These are phyloP conservation scores for Tyto alba DNA, from an alignment of 2,113 vertebrate genomes.

Conservation along the genomic window DNA sequence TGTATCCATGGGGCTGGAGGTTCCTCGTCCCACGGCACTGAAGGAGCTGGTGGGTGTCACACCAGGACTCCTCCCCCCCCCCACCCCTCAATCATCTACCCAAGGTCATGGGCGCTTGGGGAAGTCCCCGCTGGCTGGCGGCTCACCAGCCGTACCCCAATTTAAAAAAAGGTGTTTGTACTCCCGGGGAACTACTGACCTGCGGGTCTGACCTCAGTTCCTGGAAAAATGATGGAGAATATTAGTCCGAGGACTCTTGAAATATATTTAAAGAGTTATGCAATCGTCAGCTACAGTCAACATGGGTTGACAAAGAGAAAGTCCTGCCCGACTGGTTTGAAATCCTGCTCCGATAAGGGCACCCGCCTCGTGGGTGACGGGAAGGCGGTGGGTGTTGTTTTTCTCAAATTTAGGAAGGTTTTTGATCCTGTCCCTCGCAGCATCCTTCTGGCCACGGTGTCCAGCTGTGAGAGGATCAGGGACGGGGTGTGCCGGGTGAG, in stretches of 20 bases:
- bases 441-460: not conserved
- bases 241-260: too few relatives aligned
- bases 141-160: not conserved
- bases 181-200: not conserved
- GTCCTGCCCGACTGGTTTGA: fast-evolving
- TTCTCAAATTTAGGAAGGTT: fast-evolving
- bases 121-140: not conserved
- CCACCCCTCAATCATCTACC: not conserved
- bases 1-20: not conserved
- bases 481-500: not conserved
- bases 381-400: not conserved
- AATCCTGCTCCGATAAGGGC: not conserved
- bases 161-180: not conserved
- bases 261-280: not conserved
- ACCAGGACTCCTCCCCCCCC: not conserved
- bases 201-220: not conserved
- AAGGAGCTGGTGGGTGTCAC: not conserved
- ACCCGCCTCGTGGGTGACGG: fast-evolving
- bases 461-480: not conserved
- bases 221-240: not conserved
- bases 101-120: not conserved
- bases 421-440: not conserved
- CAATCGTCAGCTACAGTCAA: not conserved
- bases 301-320: fast-evolving
- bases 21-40: too few relatives aligned